Evolutionary conservation across 2,113 vertebrate species (phyloP).

Genomic region (Rhizomys pruinosus): DNA sequence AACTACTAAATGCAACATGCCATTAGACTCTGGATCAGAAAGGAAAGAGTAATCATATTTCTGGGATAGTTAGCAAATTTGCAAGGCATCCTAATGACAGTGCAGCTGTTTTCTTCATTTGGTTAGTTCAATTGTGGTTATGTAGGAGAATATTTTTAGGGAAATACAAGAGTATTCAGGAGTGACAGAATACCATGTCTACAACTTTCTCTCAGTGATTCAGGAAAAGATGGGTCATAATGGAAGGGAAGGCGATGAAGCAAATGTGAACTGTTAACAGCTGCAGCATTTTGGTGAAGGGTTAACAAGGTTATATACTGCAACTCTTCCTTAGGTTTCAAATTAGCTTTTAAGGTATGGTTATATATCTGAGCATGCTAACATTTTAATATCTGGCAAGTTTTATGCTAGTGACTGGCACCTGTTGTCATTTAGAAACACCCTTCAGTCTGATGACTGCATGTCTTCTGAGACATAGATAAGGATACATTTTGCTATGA

Average conservation of each 20-base stretch:
- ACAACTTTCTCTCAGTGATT: slow-evolving; percentile 26
- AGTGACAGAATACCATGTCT: background rate
- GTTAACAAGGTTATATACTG: background rate
- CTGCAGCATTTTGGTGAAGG: background rate
- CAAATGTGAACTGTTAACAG: background rate
- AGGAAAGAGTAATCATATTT: slow-evolving; percentile 4
- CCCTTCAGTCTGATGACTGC: background rate
- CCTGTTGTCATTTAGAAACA: slow-evolving; percentile 19
- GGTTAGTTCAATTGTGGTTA: background rate
- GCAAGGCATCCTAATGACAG: background rate
- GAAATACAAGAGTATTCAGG: background rate
- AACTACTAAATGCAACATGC: background rate
- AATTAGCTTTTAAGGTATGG: slow-evolving; percentile 41
- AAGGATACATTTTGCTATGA: background rate
- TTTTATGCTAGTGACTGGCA: background rate
- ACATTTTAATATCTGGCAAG: slow-evolving; percentile 23
- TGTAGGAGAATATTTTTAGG: background rate
- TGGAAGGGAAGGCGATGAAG: background rate
- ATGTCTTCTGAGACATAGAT: background rate
- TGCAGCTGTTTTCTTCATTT: background rate
- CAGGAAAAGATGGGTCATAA: background rate
- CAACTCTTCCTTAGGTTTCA: slow-evolving; percentile 40
- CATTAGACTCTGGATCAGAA: slow-evolving; percentile 3
- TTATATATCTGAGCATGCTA: background rate
- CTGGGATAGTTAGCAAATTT: background rate